Base-by-base conservation (phyloP, 2,888 invertebrate species). In the Pimpla rufipes region DNA sequence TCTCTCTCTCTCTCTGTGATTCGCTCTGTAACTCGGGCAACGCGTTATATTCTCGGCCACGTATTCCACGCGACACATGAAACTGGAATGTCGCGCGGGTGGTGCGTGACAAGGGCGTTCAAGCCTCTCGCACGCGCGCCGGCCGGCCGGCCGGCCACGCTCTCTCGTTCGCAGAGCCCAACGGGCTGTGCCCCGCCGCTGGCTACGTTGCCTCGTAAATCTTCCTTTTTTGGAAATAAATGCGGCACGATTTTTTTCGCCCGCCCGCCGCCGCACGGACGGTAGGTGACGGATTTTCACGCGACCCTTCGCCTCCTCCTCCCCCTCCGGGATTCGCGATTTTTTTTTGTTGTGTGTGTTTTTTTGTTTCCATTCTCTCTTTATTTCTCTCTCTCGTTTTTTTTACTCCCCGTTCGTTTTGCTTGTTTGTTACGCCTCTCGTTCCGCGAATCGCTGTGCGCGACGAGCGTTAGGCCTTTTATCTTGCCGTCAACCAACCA, bases 181-280 rank as follows among this genome's bases (percentile, higher is more conserved):
- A 64, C 84, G 75, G 64, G 73, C 78, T 74, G 81, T 73, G 75
- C 57, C 71, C 55, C 5, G 67, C 57, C 23, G 18, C 23, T 21
- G 77, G 40, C 66, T 80, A 81, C 83, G 82, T 68, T 55, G 40
- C 68, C 76, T 81, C 83, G 77, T 86, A 82, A 84, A 81, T 79
- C 80, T 80, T 67, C 47, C 50, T 70, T 68, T 68, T 73, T 71
- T 79, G 76, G 68, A 83, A 80, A 86, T 83, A 86, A 85, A 86
- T 85, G 81, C 76, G 78, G 71, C 77, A 75, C 71, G 77, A 79
- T 84, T 85, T 85, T 85, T 85, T 81, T 81, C 73, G 66, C 70
- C 52, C 64, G 67, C 50, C 47, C 68, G 66, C 37, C 79, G 79
- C 47, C 75, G 75, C 75, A 80, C 68, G 74, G 52, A 80, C 68